phyloP scores from a whole-genome alignment of 2,888 invertebrate species.

The Melikaiella ostensackeni region DNA sequence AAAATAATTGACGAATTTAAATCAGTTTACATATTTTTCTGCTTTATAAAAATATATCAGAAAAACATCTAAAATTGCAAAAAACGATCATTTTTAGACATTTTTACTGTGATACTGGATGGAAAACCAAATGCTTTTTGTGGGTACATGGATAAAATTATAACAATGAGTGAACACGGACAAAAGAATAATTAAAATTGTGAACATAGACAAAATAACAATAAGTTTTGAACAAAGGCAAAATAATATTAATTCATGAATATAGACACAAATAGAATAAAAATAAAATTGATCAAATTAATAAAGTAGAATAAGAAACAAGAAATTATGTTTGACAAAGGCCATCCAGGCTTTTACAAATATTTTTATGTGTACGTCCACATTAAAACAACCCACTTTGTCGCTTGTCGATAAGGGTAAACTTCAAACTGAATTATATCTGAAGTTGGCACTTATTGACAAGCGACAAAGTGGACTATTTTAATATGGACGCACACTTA shows the following conservation, averaged over 20 bases:
- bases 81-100: neutral
- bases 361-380: too few species aligned
- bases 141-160: neutral
- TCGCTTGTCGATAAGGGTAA: too few species aligned
- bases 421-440: too few species aligned
- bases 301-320: neutral
- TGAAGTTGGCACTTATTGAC: too few species aligned
- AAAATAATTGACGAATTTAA: too few species aligned
- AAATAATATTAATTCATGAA: slow-evolving; percentile 1
- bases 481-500: too few species aligned
- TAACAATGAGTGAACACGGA: neutral
- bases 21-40: too few species aligned
- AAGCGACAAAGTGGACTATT: too few species aligned
- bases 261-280: neutral
- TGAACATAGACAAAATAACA: neutral
- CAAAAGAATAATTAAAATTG: neutral
- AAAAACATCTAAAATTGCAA: neutral
- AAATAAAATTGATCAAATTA: neutral
- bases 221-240: slow-evolving; percentile 10
- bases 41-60: too few species aligned
- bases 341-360: neutral
- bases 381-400: too few species aligned
- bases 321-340: neutral
- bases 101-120: neutral
- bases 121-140: slow-evolving; percentile 1